phyloP scores from a whole-genome alignment of 2,113 vertebrate genomes.

The Pavo muticus region DNA sequence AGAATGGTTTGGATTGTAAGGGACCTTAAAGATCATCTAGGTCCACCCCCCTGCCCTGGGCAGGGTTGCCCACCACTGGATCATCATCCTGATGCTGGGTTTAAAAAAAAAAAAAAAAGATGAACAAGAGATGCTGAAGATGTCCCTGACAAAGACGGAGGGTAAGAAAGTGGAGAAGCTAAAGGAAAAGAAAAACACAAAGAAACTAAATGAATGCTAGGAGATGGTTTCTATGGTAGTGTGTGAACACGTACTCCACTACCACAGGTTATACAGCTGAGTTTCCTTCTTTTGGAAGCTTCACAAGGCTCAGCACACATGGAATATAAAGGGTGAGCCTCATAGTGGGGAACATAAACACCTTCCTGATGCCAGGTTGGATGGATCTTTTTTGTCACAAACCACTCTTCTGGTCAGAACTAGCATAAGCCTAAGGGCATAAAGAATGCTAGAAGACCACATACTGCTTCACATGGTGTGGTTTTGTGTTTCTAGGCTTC shows the following conservation, averaged over 20 bases:
- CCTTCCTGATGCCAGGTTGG: not conserved
- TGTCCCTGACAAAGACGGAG: not conserved
- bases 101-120: not conserved
- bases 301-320: not conserved
- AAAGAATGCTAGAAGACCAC: not conserved
- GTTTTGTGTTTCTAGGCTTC: not conserved
- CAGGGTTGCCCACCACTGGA: too few species aligned
- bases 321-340: not conserved
- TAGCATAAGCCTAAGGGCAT: not conserved
- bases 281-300: not conserved
- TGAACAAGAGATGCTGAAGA: not conserved
- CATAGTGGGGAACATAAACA: not conserved
- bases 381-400: not conserved
- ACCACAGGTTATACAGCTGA: not conserved
- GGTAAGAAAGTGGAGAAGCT: not conserved
- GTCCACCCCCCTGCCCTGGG: too few species aligned
- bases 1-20: too few species aligned
- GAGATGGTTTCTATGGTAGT: not conserved
- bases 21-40: too few species aligned
- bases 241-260: accelerated
- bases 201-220: not conserved
- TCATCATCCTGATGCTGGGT: not conserved
- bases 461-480: not conserved
- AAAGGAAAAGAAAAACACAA: not conserved
- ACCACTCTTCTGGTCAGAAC: not conserved